Conservation (phyloP, 2,888 invertebrate species). For the Panorpa germanica region DNA sequence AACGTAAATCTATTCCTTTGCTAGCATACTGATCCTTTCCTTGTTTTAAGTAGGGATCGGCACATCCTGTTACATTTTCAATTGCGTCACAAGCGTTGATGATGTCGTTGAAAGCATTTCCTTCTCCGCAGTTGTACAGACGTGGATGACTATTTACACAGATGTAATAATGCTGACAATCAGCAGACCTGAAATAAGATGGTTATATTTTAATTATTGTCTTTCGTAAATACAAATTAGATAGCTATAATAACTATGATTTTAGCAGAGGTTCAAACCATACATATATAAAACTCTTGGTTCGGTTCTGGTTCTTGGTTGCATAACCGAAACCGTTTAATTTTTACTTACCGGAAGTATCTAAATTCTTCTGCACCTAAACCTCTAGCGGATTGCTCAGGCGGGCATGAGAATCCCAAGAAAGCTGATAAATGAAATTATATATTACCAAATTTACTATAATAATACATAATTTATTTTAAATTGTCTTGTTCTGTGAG, state of each 20-base stretch:
- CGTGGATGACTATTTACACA: slow-evolving; percentile 59
- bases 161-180: slow-evolving; percentile 64
- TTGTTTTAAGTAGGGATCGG: too few species aligned
- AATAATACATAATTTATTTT: slow-evolving; percentile 1
- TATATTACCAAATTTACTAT: slow-evolving; percentile 6
- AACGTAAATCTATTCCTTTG: too few species aligned
- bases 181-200: slow-evolving; percentile 31
- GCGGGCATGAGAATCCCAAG: slow-evolving; percentile 65
- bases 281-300: too few species aligned
- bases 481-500: too few species aligned
- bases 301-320: too few species aligned
- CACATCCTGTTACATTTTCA: slow-evolving; percentile 60
- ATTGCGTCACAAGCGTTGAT: slow-evolving; percentile 53
- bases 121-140: slow-evolving; percentile 54
- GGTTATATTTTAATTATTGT: too few species aligned
- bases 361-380: slow-evolving; percentile 27
- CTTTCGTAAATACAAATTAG: too few species aligned
- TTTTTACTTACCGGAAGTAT: slow-evolving; percentile 20
- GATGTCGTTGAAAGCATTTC: slow-evolving; percentile 57
- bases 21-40: too few species aligned
- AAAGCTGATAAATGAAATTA: slow-evolving; percentile 31
- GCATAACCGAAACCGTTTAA: too few species aligned
- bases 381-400: slow-evolving; percentile 24
- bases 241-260: too few species aligned
- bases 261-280: too few species aligned